Conservation (phyloP, 2,113 vertebrate species). For the Ctenodactylus gundi region DNA sequence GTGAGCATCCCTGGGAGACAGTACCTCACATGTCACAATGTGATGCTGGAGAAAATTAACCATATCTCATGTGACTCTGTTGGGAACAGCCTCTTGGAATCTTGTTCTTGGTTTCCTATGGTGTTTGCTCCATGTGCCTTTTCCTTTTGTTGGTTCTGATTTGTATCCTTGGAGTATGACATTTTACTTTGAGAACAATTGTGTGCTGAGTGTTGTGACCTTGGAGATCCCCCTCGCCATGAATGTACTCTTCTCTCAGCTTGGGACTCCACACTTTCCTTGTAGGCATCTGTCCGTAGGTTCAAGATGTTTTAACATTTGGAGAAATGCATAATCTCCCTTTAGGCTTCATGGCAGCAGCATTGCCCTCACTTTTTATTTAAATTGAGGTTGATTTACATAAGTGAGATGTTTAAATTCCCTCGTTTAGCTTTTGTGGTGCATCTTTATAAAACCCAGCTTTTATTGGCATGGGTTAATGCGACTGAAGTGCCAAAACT, state of each 20-base stretch:
- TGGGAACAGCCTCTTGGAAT: neutral
- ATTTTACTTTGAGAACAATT: neutral
- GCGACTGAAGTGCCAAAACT: neutral
- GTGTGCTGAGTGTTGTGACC: neutral
- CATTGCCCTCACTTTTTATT: neutral
- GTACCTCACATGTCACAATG: neutral
- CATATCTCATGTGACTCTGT: neutral
- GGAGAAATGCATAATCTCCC: neutral
- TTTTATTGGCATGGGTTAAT: neutral
- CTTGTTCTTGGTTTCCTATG: neutral
- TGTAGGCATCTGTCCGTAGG: neutral
- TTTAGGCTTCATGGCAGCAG: neutral
- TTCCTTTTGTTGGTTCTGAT: neutral
- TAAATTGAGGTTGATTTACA: neutral
- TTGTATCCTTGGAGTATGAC: neutral
- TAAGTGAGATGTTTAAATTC: neutral
- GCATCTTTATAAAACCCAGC: neutral
- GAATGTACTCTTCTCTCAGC: neutral
- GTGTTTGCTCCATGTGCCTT: neutral
- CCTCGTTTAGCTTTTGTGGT: neutral
- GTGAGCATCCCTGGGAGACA: neutral
- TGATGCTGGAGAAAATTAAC: neutral
- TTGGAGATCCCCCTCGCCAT: no score
- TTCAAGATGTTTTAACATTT: neutral
- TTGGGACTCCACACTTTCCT: neutral